Evolutionary conservation across 2,113 vertebrate species (phyloP), one percentile per base, ranked within the genome.

Genomic region (Bettongia penicillata): DNA sequence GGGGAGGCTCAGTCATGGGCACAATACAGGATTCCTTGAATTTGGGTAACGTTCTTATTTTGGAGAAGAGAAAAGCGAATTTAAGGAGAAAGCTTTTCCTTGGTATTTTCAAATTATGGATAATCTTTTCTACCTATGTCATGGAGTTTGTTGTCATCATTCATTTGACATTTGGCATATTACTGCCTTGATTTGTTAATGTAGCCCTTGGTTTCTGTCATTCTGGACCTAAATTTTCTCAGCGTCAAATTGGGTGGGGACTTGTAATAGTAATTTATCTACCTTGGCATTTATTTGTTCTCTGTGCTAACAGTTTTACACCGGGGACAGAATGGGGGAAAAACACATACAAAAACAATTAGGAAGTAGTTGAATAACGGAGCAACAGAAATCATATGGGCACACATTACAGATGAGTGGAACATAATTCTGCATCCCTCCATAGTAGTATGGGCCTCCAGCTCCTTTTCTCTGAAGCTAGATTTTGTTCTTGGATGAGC

Each of bases 111-210:
- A 19, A 94, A 91, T 48, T 90, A 28, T 90, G 91, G 61, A 57
- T 55, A 53, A 49, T 93, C 95, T 68, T 90, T 93, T 95, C 47
- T 96, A 77, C 77, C 92, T 53, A 26, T 51, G n/a, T 8, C 90
- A 0, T 57, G 5, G 31, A 25, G 5, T 90, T 84, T 84, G 8
- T 90, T 91, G 53, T 89, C 3, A 0, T 49, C 43, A 51, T 48
- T 93, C 11, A 49, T 47, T 93, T 55, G n/a, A 11, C 19, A 84
- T 90, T 93, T 3, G 31, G 49, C 47, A 91, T 4, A 16, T 91
- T 31, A 48, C 31, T 48, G 31, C 43, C 48, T 91, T 9, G 51
- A 95, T 84, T 37, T 90, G 8, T 84, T 90, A 5, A 2, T 22
- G 8, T n/a, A 77, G 37, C 5, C 61, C 68, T 77, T 77, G 37